Percentiles rank a stretch among this genome's conserved stretches.
Conservation (phyloP, 2,113 vertebrate genomes). For the Limanda limanda region DNA sequence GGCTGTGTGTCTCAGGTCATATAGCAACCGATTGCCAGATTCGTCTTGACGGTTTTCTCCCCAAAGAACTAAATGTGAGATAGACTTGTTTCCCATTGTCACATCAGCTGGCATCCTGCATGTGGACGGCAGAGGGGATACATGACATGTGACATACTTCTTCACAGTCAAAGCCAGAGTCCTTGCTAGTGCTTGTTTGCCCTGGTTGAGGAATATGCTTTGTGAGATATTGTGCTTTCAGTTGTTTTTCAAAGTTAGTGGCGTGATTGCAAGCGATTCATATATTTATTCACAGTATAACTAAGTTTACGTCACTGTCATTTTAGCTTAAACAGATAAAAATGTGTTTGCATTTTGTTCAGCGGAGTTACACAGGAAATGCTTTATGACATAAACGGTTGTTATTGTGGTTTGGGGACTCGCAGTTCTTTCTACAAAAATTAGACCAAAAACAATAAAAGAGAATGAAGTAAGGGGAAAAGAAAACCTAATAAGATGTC, state of each 20-base stretch:
- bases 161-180: constrained; percentile 19
- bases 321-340: constrained; percentile 29
- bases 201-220: neutral
- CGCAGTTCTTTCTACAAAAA: constrained; percentile 27
- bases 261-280: neutral
- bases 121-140: constrained; percentile 47
- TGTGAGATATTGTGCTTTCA: constrained; percentile 11
- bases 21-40: constrained; percentile 41
- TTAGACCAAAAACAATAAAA: constrained; percentile 42
- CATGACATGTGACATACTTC: constrained; percentile 36
- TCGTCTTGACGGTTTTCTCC: constrained; percentile 48
- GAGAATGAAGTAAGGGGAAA: constrained; percentile 24
- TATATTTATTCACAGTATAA: constrained; percentile 4
- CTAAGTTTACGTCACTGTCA: constrained; percentile 16
- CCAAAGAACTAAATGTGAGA: constrained; percentile 47
- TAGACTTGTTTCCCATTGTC: constrained; percentile 51
- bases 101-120: constrained; percentile 56
- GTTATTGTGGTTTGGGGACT: constrained; percentile 28
- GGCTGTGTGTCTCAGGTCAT: constrained; percentile 21
- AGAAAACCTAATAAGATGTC: constrained; percentile 2
- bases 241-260: neutral
- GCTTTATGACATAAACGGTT: constrained; percentile 13
- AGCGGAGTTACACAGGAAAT: neutral
- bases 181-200: neutral
- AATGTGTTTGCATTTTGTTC: constrained; percentile 22